A percentile compares a stretch with the other conserved stretches of the same genome.
phyloP scores from a whole-genome alignment of 2,113 vertebrate species.

The Hystrix brachyura region DNA sequence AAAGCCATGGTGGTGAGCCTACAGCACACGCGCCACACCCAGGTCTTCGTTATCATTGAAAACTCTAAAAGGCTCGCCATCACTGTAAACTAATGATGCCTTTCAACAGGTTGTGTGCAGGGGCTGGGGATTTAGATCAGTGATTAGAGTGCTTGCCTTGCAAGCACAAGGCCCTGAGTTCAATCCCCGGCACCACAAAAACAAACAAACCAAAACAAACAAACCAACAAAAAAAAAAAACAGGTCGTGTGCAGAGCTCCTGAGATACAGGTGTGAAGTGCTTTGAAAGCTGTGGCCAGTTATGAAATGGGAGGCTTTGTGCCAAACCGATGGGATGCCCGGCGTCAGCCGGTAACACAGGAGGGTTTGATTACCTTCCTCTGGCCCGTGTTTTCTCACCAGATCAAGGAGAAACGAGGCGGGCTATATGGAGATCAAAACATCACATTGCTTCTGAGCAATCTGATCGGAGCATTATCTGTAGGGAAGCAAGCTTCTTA shows the following conservation, averaged over 20 bases:
- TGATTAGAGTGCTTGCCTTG: no score
- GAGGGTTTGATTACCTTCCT: neutral
- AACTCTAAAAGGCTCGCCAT: neutral
- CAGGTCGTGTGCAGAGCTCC: neutral
- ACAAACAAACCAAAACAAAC: no score
- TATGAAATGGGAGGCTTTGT: neutral
- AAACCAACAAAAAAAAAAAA: no score
- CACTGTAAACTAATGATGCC: neutral
- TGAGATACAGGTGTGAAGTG: neutral
- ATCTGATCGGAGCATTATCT: neutral
- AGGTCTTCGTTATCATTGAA: neutral
- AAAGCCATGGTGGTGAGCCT: neutral
- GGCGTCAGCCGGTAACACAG: neutral
- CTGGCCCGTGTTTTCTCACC: neutral
- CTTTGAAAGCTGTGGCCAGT: neutral
- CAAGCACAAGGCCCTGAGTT: no score
- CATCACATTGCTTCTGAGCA: neutral
- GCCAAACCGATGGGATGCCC: neutral
- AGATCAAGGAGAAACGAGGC: neutral
- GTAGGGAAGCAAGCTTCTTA: neutral
- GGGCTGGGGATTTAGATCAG: no score
- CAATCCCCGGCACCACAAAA: no score
- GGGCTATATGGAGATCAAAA: neutral
- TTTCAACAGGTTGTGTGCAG: neutral
- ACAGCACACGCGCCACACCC: neutral